Evolutionary conservation across 2,888 invertebrate species (phyloP), one percentile per base, ranked within the genome.

Genomic region (Drosophila hamatofila): DNA sequence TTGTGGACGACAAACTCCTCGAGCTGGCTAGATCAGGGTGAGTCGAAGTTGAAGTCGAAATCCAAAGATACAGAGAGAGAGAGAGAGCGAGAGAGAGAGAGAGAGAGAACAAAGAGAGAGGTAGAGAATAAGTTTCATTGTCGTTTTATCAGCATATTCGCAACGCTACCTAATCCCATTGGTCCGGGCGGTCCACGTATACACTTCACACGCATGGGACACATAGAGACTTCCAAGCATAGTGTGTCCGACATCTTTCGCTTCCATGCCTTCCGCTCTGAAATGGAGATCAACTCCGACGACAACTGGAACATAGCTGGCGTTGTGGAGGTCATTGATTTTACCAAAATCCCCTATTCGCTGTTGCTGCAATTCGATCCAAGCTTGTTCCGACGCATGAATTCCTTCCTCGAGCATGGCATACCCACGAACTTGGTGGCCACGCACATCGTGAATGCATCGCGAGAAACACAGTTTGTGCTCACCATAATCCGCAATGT

Each of bases 241-340:
- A 79, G 81, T 16, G 90, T 91, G 16, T 77, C 84, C 41, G 91
- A 91, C 49, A 85, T 91, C 41, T 91, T 91, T 77, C 90, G 91
- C 63, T 91, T 84, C 65, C 91, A 91, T 61, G 80, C 84, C 57
- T 84, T 91, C 73, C 91, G 91, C 48, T 73, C 89, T 30, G 91
- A 91, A 75, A 90, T 91, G 18, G 91, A 91, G 76, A 78, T 84
- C 30, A 91, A 91, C 59, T 86, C 84, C 27, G 95, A 95, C 83
- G 95, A 95, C 83, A 94, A 95, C 83, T 94, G 94, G 77, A 92
- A 93, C 54, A 92, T 95, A 18, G 90, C 93, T 71, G 95, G 95
- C 56, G 93, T 91, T n/a, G 68, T 94, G 41, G 93, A 94, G 33
- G 91, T 95, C 44, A 92, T 95, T 16, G 96, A 96, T 90, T 92